These are phyloP conservation scores for Myotis pilosus DNA, from an alignment of 2,797 vertebrate species.

Conservation along the genomic window DNA sequence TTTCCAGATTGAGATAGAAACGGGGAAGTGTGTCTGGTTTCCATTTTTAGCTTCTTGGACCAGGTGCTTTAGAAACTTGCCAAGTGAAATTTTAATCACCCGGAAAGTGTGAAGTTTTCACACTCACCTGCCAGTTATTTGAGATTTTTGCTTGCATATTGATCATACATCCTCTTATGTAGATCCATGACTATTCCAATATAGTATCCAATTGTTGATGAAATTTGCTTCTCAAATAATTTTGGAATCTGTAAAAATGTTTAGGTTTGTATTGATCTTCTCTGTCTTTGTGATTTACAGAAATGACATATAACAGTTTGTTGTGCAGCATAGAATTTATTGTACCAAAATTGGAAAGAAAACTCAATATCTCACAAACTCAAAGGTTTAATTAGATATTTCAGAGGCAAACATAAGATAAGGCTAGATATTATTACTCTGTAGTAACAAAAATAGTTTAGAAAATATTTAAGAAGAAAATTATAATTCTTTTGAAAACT, in stretches of 20 bases:
- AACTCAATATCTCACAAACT: neutral
- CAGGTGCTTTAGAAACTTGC: constrained; percentile 25
- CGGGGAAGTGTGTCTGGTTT: constrained; percentile 30
- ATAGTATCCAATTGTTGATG: neutral
- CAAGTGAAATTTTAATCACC: constrained; percentile 42
- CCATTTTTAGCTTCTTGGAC: constrained; percentile 43
- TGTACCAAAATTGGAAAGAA: neutral
- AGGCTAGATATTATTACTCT: neutral
- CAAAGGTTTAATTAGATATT: neutral
- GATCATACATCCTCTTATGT: neutral
- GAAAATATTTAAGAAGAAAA: neutral
- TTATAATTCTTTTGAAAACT: neutral
- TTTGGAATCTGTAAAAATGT: neutral
- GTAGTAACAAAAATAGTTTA: neutral
- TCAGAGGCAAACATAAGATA: neutral
- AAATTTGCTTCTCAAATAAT: neutral
- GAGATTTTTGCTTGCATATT: neutral
- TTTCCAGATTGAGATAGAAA: constrained; percentile 30
- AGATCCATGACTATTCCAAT: neutral
- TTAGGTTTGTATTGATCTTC: neutral
- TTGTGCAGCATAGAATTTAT: neutral
- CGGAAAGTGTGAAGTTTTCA: neutral
- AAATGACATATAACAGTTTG: neutral
- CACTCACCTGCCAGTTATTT: neutral
- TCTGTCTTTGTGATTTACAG: neutral